Evolutionary conservation across 1,140 invertebrate species (phyloP), one percentile per base, ranked within the genome.

Genomic region (Goniozus legneri): DNA sequence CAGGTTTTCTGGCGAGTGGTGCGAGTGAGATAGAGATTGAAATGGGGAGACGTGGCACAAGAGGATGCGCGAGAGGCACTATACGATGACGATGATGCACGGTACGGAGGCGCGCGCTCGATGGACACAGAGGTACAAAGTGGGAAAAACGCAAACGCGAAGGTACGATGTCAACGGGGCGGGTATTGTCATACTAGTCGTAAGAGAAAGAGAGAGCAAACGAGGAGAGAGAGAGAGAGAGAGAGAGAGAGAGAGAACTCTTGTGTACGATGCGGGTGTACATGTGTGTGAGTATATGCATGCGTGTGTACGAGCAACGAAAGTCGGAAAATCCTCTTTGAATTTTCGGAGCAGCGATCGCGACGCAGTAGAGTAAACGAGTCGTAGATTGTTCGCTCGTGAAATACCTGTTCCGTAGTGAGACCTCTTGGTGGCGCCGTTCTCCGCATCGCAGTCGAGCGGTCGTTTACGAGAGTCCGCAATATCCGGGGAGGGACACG

Each of bases 391-490:
- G n/a, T n/a, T n/a, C n/a, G n/a, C n/a, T n/a, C n/a, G 24, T 27
- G 42, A 76, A 75, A 80, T 79, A 92, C 89, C 89, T 84, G 86
- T 84, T 69, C 87, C 89, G 76, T 89, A 91, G 77, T 92, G 89
- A 52, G 89, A 92, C 73, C 88, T 83, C 78, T 92, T 92, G 54
- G 88, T 87, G 60, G 88, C 84, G 59, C 87, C 88, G 80, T 89
- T 89, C 75, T 92, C 89, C 59, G 82, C 82, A 76, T 91, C 89
- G 58, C 84, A 84, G 77, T 92, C 89, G 63, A 91, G 81, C 50
- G 89, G 89, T 71, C 89, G 83, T 82, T 92, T 92, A 77, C 89
- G 83, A 67, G 85, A 87, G 79, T 87, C 85, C 68, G 83, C 80
- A 70, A 86, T 86, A 77, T 86, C 86, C 76, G 86, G 85, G 78